Conservation (phyloP, 1,140 invertebrate genomes). For the Tetramorium parvispinum region DNA sequence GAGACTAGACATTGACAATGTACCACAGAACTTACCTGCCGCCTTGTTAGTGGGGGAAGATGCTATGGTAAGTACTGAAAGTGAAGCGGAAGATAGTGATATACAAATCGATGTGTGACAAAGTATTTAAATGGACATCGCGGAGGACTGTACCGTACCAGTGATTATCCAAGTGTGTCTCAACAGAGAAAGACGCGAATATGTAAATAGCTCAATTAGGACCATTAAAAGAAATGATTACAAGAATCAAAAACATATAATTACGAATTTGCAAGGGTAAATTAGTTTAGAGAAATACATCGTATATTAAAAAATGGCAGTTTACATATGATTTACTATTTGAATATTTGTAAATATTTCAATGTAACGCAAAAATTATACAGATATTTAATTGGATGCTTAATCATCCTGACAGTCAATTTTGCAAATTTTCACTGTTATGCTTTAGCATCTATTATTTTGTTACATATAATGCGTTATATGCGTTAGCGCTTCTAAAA, state of each 20-base stretch:
- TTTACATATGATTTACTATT: neutral
- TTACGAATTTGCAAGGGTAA: slow-evolving; percentile 9
- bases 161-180: slow-evolving; percentile 5
- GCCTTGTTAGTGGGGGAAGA: slow-evolving; percentile 85
- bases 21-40: slow-evolving; percentile 84
- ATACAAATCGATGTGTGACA: slow-evolving; percentile 85
- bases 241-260: slow-evolving; percentile 42
- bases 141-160: slow-evolving; percentile 20
- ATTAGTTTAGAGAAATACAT: slow-evolving; percentile 30
- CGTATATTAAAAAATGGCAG: neutral
- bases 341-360: slow-evolving; percentile 39
- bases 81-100: slow-evolving; percentile 85
- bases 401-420: slow-evolving; percentile 27
- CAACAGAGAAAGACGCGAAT: neutral
- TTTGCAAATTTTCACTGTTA: slow-evolving; percentile 15
- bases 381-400: slow-evolving; percentile 22
- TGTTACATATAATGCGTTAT: slow-evolving; percentile 19
- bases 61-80: slow-evolving; percentile 84
- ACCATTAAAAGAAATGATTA: neutral
- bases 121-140: slow-evolving; percentile 71
- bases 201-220: slow-evolving; percentile 34
- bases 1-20: slow-evolving; percentile 83
- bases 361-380: neutral
- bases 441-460: slow-evolving; percentile 37
- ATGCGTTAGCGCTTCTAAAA: slow-evolving; percentile 15